Conservation (phyloP, 2,888 invertebrate genomes). For the Smittia aterrima region DNA sequence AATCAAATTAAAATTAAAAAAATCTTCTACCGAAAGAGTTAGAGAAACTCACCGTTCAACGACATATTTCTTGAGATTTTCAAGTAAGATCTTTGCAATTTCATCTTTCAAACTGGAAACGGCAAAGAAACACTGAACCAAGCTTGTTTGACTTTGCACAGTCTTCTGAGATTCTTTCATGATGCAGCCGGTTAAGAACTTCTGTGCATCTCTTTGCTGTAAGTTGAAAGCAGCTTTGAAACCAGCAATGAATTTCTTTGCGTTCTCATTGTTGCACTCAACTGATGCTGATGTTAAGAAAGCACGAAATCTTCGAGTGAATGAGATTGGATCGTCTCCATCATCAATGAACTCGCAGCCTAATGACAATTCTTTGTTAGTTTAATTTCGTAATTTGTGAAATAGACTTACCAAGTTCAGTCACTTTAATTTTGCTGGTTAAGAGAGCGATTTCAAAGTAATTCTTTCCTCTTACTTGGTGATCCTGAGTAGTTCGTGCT, state of each 20-base stretch:
- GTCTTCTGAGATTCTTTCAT: slow-evolving; percentile 12
- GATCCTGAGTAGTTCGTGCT: slow-evolving; percentile 8
- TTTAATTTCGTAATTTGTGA: slow-evolving; percentile 1
- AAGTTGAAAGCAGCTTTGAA: slow-evolving; percentile 26
- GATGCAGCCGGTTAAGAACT: slow-evolving; percentile 15
- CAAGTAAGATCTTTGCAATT: background rate
- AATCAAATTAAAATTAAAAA: background rate
- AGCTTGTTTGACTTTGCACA: slow-evolving; percentile 23
- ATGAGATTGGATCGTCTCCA: slow-evolving; percentile 22
- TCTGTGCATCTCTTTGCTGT: background rate
- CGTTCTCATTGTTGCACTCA: background rate
- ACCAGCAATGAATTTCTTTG: slow-evolving; percentile 8
- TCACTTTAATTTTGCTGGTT: background rate
- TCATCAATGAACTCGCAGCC: slow-evolving; percentile 21
- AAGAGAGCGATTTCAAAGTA: slow-evolving; percentile 20
- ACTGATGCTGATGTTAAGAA: background rate
- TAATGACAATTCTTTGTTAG: background rate
- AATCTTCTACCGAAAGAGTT: background rate
- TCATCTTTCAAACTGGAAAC: slow-evolving; percentile 22
- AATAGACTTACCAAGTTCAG: slow-evolving; percentile 20
- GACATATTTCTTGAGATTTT: slow-evolving; percentile 14
- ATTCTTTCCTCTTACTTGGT: background rate
- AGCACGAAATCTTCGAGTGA: slow-evolving; percentile 22
- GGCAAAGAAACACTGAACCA: slow-evolving; percentile 21
- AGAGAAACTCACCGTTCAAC: slow-evolving; percentile 7